Evolutionary conservation across 64 coral and sea anemone species (phyloP).

Genomic region (Acropora tenuis): DNA sequence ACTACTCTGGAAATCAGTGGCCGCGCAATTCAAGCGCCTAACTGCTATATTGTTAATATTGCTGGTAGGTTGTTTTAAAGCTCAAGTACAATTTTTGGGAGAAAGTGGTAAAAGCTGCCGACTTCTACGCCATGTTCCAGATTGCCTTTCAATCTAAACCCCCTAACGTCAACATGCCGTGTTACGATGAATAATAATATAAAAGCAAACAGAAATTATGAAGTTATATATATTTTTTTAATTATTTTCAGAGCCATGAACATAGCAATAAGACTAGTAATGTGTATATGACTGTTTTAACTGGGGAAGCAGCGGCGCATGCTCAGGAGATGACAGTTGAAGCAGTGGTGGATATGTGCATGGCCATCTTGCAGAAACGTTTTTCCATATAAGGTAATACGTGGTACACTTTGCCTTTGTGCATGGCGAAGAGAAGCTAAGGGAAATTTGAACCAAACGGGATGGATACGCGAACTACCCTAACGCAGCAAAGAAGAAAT

Average conservation of each 20-base stretch:
- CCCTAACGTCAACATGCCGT: too few species aligned
- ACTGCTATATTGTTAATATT: background rate
- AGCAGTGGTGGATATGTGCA: conserved; percentile 66
- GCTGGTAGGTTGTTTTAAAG: conserved; percentile 75
- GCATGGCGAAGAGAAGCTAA: too few species aligned
- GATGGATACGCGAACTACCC: too few species aligned
- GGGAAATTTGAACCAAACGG: too few species aligned
- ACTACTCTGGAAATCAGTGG: too few species aligned
- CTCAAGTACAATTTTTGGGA: conserved; percentile 85
- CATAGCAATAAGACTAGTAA: conserved; percentile 53
- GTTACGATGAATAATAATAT: too few species aligned
- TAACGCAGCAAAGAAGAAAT: too few species aligned
- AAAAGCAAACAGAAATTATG: too few species aligned
- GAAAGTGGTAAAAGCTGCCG: conserved; percentile 59
- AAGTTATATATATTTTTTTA: too few species aligned
- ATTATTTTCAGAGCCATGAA: too few species aligned
- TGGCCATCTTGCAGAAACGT: conserved; percentile 66
- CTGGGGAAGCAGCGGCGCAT: conserved; percentile 74
- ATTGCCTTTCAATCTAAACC: background rate
- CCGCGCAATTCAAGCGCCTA: too few species aligned
- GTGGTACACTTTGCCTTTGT: too few species aligned
- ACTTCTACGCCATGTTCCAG: conserved; percentile 82
- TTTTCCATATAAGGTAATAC: conserved; percentile 80
- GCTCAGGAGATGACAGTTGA: conserved; percentile 73
- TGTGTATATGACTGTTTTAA: conserved; percentile 91